Conservation (phyloP, 2,888 invertebrate species). For the Orchestes rusci region DNA sequence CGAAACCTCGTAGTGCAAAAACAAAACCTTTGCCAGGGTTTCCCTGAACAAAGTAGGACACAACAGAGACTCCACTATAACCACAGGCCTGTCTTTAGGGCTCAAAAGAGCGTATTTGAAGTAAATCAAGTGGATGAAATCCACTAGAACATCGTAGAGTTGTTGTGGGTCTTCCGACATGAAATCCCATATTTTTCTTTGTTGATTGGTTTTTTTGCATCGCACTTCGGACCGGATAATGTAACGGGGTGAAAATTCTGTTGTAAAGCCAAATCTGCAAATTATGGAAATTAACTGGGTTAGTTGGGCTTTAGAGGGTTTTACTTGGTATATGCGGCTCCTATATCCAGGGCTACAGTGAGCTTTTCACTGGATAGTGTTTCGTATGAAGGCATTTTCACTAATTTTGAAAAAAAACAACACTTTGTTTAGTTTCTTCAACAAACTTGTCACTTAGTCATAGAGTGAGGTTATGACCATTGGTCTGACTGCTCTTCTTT, state of each 20-base stretch:
- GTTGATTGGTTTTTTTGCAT: slow-evolving; percentile 54
- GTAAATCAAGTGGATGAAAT: slow-evolving; percentile 81
- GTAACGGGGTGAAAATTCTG: slow-evolving; percentile 80
- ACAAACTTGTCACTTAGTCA: no score
- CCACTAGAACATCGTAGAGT: slow-evolving; percentile 67
- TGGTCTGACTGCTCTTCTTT: no score
- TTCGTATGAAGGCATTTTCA: slow-evolving; percentile 70
- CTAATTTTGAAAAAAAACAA: no score
- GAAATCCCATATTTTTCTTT: slow-evolving; percentile 60
- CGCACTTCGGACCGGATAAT: slow-evolving; percentile 75
- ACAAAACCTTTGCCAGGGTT: slow-evolving; percentile 84
- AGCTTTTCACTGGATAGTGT: slow-evolving; percentile 75
- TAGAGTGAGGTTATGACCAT: no score
- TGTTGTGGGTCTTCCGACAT: slow-evolving; percentile 42
- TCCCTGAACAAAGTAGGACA: slow-evolving; percentile 76
- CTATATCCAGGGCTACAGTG: slow-evolving; percentile 84
- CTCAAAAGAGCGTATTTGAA: slow-evolving; percentile 88
- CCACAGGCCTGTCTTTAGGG: slow-evolving; percentile 87
- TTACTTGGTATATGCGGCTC: slow-evolving; percentile 87
- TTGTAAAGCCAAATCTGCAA: slow-evolving; percentile 83
- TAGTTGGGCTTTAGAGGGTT: background rate
- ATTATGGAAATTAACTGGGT: background rate
- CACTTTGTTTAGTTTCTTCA: no score
- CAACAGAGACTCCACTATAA: slow-evolving; percentile 85
- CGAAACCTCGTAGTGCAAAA: slow-evolving; percentile 82